These are phyloP conservation scores for Cotesia vestalis DNA, from an alignment of 1,140 invertebrate species.

Conservation along the genomic window DNA sequence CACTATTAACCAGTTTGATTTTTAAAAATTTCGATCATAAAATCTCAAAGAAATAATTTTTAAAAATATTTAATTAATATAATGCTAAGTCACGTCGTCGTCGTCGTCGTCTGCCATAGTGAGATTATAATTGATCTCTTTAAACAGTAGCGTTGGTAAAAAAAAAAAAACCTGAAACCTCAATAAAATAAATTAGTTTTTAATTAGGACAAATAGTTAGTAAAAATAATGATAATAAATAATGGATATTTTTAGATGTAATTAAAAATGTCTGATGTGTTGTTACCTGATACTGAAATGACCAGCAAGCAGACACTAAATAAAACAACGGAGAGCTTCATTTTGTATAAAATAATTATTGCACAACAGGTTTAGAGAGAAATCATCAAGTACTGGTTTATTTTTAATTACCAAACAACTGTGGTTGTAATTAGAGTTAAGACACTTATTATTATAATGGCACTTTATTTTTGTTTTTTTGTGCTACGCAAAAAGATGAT, in stretches of 20 bases:
- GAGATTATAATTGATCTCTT: no score
- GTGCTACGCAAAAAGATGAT: no score
- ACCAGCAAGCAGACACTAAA: conserved; percentile 28
- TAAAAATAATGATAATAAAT: no score
- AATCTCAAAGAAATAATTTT: background rate
- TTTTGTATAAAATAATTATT: conserved; percentile 19
- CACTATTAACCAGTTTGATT: background rate
- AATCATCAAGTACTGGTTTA: conserved; percentile 1
- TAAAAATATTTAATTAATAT: background rate
- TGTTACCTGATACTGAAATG: conserved; percentile 34
- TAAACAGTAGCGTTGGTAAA: background rate
- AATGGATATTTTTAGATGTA: no score
- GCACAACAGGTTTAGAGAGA: conserved; percentile 11
- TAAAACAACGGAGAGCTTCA: conserved; percentile 17
- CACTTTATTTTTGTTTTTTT: background rate
- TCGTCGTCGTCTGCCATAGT: background rate
- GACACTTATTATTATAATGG: background rate
- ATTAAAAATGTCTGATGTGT: background rate
- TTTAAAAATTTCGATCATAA: background rate
- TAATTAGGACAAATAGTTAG: no score
- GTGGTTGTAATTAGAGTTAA: background rate
- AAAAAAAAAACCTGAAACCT: background rate
- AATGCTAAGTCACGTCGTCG: background rate
- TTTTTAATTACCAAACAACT: background rate
- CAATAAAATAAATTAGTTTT: background rate